These are phyloP conservation scores for Actinostola sp. DNA, from an alignment of 92 coral and sea anemone species.

Conservation along the genomic window DNA sequence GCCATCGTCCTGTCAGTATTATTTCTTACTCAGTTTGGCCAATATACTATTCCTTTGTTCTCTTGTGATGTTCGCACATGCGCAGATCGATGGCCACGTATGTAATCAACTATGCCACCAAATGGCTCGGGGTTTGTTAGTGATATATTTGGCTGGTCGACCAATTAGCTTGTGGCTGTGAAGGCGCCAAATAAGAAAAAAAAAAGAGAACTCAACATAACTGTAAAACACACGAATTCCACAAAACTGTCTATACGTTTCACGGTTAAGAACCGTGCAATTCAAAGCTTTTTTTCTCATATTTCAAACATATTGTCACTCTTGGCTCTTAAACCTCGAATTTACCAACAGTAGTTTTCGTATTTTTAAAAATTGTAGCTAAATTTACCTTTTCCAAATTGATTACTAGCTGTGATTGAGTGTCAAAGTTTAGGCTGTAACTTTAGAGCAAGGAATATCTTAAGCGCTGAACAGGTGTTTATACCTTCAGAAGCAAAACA, in stretches of 20 bases:
- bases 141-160: constrained; percentile 9
- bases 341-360: no score
- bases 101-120: constrained; percentile 70
- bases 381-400: no score
- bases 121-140: constrained; percentile 13
- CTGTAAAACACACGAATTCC: no score
- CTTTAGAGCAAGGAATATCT: background rate
- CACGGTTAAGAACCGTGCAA: no score
- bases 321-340: no score
- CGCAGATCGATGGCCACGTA: constrained; percentile 81
- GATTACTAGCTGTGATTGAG: no score
- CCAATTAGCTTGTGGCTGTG: constrained; percentile 24
- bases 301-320: no score
- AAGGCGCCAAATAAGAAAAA: constrained; percentile 7
- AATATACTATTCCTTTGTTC: constrained; percentile 82
- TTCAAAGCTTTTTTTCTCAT: no score
- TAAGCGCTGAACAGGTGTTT: background rate
- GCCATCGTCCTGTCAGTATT: constrained; percentile 41
- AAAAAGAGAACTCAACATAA: background rate
- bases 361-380: no score
- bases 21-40: constrained; percentile 50
- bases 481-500: background rate
- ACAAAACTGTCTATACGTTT: no score
- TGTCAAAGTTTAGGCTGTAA: no score
- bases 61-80: constrained; percentile 63